Base-by-base conservation (phyloP, 2,888 invertebrate genomes). In the Hydraecia micacea region DNA sequence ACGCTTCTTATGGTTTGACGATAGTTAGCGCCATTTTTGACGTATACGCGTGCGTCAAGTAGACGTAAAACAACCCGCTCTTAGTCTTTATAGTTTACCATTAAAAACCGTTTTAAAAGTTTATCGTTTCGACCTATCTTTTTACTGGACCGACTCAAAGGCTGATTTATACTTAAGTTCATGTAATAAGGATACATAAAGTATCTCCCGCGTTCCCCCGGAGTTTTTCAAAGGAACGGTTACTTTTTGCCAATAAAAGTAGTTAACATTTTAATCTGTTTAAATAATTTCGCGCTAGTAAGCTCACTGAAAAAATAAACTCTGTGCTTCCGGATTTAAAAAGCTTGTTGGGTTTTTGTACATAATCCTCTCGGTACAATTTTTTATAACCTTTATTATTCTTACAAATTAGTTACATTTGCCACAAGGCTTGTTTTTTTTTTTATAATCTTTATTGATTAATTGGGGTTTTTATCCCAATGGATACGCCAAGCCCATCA, bases 191-290 rank as follows among this genome's bases (percentile, higher is more conserved):
- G 55, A 75, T 73, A 52, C 49, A 62, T 58, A 73, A 65, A 67
- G 74, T 67, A 75, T 81, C 28, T 66, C 58, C 36, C 73, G 46
- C 62, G 49, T 63, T 67, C 52, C 15, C 42, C n/a, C 28, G 63
- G 72, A 73, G 28, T 67, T 75, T 36, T 75, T 76, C 85, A 85
- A 81, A 85, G 82, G 72, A 84, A 75, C 46, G 65, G 65, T 66
- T 78, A 81, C 71, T 74, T 76, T 62, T 28, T 60, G 62, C 46
- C 75, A 79, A 82, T 81, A 81, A 81, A 81, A 79, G 66, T 73
- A 75, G 72, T 79, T 75, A 77, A 77, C 70, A 77, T 85, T 85
- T 85, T 73, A 79, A 85, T 84, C 63, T 75, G 75, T 68, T 69
- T 74, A 78, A 74, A 85, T 84, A 76, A 77, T 72, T 81, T 36